phyloP scores from a whole-genome alignment of 2,888 invertebrate genomes.

The Sarcophaga variegata region DNA sequence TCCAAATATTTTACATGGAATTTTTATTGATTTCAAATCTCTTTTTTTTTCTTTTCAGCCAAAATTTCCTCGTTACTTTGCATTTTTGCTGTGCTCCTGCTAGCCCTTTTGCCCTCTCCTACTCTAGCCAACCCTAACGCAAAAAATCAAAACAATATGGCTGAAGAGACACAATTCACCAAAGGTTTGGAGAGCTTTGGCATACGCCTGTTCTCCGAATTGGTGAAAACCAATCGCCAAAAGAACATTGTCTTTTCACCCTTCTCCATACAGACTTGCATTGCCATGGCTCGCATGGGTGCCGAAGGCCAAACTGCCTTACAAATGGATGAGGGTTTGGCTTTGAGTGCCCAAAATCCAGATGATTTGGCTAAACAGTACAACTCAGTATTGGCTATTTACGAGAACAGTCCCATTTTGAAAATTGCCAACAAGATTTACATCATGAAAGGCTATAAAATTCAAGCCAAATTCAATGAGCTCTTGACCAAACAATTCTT shows the following conservation, averaged over 20 bases:
- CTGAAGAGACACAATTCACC: constrained; percentile 55
- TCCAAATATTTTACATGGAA: not conserved
- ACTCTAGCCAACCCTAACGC: not conserved
- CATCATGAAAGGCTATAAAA: constrained; percentile 83
- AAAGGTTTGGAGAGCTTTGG: constrained; percentile 71
- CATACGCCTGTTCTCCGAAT: constrained; percentile 70
- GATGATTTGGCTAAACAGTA: constrained; percentile 76
- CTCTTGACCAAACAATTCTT: constrained; percentile 85
- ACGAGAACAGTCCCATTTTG: constrained; percentile 76
- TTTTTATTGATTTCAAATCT: not conserved
- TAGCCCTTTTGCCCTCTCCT: not conserved
- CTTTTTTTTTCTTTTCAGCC: constrained; percentile 37
- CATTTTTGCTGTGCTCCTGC: constrained; percentile 28
- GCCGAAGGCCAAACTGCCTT: constrained; percentile 85
- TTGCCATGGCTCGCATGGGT: constrained; percentile 89
- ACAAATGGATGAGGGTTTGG: constrained; percentile 84
- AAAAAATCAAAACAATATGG: constrained; percentile 14
- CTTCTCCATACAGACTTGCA: constrained; percentile 87
- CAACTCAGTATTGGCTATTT: constrained; percentile 72
- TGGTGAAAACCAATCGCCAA: constrained; percentile 79
- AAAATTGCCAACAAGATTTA: constrained; percentile 90
- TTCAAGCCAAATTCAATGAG: constrained; percentile 84
- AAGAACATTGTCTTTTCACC: constrained; percentile 89
- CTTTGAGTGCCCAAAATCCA: constrained; percentile 81
- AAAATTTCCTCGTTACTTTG: constrained; percentile 41